A percentile compares a stretch with the other conserved stretches of the same genome.
Evolutionary conservation across 2,888 invertebrate species (phyloP).

Genomic region (Nomada ruficornis): DNA sequence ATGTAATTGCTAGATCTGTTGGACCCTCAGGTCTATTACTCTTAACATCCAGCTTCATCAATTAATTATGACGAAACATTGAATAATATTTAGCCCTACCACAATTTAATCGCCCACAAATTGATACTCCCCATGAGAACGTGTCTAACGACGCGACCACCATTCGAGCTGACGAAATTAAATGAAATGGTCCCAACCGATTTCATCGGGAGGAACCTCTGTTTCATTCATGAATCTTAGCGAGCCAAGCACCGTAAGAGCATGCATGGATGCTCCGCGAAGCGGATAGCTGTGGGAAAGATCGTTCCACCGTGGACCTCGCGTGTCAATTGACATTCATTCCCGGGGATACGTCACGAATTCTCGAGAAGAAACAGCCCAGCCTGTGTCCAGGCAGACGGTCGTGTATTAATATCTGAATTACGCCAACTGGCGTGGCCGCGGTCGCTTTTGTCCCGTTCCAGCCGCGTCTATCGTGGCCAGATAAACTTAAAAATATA

Average conservation of each 20-base stretch:
- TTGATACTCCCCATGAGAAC: not conserved
- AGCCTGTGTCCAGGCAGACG: slow-evolving; percentile 28
- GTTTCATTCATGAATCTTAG: slow-evolving; percentile 39
- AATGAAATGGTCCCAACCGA: not conserved
- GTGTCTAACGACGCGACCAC: not conserved
- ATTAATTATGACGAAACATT: too few species aligned
- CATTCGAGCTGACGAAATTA: not conserved
- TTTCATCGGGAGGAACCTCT: not conserved
- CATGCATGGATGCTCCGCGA: slow-evolving; percentile 1
- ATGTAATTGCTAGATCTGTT: too few species aligned
- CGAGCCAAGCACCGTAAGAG: slow-evolving; percentile 17
- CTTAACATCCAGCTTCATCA: too few species aligned
- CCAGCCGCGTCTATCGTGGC: slow-evolving; percentile 25
- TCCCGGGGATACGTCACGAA: slow-evolving; percentile 68
- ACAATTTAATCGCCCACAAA: too few species aligned
- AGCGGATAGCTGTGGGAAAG: slow-evolving; percentile 63
- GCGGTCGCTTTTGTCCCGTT: slow-evolving; percentile 36
- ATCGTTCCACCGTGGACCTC: slow-evolving; percentile 65
- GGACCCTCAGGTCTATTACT: too few species aligned
- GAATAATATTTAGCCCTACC: too few species aligned
- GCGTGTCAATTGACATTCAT: slow-evolving; percentile 76
- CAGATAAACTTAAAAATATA: slow-evolving; percentile 49
- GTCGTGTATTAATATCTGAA: slow-evolving; percentile 59
- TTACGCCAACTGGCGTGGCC: slow-evolving; percentile 56
- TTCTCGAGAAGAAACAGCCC: slow-evolving; percentile 52